Percentiles rank a stretch among this genome's conserved stretches.
phyloP scores from a whole-genome alignment of 2,113 vertebrate species.

The Nanger granti region DNA sequence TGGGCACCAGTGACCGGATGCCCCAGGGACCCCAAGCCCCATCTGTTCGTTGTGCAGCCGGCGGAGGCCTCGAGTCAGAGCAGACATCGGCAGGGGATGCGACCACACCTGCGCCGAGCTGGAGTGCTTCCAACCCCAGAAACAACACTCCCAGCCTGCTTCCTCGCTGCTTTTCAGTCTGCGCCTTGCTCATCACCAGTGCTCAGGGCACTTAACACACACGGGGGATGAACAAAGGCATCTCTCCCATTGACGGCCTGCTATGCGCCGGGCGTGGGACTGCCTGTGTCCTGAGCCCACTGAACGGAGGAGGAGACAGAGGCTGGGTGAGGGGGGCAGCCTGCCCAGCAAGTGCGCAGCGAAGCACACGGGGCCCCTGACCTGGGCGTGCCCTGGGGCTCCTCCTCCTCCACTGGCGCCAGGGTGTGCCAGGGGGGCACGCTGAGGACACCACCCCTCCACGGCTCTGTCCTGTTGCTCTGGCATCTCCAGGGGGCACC shows the following conservation, averaged over 20 bases:
- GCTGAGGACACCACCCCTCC: accelerated
- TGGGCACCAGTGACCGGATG: neutral
- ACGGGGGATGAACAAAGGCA: accelerated
- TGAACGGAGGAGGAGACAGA: neutral
- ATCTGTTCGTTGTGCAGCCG: accelerated
- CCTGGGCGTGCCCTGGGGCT: accelerated
- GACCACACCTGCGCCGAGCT: accelerated
- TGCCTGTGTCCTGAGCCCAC: neutral
- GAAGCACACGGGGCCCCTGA: accelerated
- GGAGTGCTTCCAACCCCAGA: neutral
- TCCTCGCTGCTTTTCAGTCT: neutral
- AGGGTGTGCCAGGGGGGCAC: accelerated
- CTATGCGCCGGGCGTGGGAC: accelerated
- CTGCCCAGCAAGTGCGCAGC: accelerated
- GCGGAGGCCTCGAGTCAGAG: neutral
- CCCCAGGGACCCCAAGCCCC: neutral
- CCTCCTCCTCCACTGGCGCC: neutral
- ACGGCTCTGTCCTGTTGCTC: neutral
- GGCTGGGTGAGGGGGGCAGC: neutral
- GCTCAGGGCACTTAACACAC: neutral
- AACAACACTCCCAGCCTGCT: neutral
- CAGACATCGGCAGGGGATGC: accelerated
- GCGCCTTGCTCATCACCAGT: too few relatives aligned
- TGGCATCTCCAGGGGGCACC: neutral
- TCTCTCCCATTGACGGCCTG: accelerated